Evolutionary conservation across 2,888 invertebrate genomes (phyloP).

Genomic region (Cremastinae sp.): DNA sequence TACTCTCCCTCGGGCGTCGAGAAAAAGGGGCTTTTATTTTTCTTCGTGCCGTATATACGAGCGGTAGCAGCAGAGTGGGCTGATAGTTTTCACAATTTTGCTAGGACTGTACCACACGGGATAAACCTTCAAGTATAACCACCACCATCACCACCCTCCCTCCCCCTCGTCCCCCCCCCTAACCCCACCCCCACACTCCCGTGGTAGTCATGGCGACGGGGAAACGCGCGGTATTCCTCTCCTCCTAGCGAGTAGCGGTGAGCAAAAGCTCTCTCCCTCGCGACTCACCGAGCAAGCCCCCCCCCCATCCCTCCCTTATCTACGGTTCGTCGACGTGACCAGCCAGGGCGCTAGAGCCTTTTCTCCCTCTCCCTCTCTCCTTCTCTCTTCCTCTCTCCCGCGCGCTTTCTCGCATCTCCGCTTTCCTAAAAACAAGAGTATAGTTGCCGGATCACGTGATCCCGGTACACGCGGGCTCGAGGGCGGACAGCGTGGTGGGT

Average conservation of each 20-base stretch:
- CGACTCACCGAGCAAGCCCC: slow-evolving; percentile 62
- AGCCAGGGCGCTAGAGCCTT: slow-evolving; percentile 54
- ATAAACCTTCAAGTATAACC: slow-evolving; percentile 78
- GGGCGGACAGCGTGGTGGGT: not conserved
- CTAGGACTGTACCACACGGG: slow-evolving; percentile 75
- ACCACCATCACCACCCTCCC: slow-evolving; percentile 71
- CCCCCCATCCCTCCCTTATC: slow-evolving; percentile 61
- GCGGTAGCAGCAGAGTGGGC: slow-evolving; percentile 26
- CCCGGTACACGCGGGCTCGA: slow-evolving; percentile 61
- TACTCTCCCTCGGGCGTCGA: slow-evolving; percentile 53
- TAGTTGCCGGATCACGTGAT: slow-evolving; percentile 78
- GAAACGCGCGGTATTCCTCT: slow-evolving; percentile 76
- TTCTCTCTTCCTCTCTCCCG: slow-evolving; percentile 36
- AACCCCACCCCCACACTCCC: too few species aligned
- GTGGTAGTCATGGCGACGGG: slow-evolving; percentile 76
- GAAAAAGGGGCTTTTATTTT: slow-evolving; percentile 63
- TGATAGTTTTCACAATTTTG: slow-evolving; percentile 75
- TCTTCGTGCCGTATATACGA: slow-evolving; percentile 8
- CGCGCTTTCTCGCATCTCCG: slow-evolving; percentile 53
- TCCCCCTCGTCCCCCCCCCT: too few species aligned
- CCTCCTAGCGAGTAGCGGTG: slow-evolving; percentile 50
- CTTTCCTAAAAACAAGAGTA: slow-evolving; percentile 77
- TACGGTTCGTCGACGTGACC: slow-evolving; percentile 42
- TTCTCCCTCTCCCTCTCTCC: slow-evolving; percentile 55
- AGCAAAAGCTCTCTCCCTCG: slow-evolving; percentile 50